Base-by-base conservation (phyloP, 64 coral and sea anemone species). In the Hydrozoanthus tunicans region DNA sequence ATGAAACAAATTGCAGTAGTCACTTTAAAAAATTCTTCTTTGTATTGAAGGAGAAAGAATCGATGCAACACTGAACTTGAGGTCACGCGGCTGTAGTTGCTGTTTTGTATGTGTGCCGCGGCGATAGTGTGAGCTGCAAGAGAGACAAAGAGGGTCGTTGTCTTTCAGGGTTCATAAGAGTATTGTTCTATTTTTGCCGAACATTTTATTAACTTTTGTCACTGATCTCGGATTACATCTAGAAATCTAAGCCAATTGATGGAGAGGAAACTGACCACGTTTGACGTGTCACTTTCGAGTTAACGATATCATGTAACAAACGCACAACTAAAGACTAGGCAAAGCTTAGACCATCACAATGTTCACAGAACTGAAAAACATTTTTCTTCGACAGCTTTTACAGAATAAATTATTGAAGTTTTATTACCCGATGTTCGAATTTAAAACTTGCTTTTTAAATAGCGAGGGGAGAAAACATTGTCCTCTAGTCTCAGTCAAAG, bases 131-230 rank as follows among this genome's bases (percentile, higher is more conserved):
- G 72, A 76, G 24, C 43, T 53, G 15, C 54, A 58, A 14, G 84
- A 60, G 54, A 88, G 74, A 88, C 84, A 88, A 74, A 88, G 69
- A 12, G 53, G 5, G 3, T 73, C 69, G 84, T 88, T 88, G 84
- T 88, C 68, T 67, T 88, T 70, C 84, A 88, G 69, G 11, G 23
- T 13, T 24, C 55, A 88, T 60, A 59, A 88, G 84, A 88, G 84
- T 74, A 75, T 51, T 88, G 53, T 88, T 88, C 74, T 70, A 88
- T 26, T 51, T 26, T 88, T 54, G 53, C 84, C 54, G 74, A 75
- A 56, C 68, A 24, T 24, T 88, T 75, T 59, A 88, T 73, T 88
- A 70, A 24, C 56, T 56, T 73, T 88, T 25, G 65, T 58, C 68
- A 72, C 74, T 32, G 54, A 56, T 15, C 84, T 88, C 84, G 74